phyloP scores from a whole-genome alignment of 1,140 invertebrate genomes.

The Zaprionus tsacasi region DNA sequence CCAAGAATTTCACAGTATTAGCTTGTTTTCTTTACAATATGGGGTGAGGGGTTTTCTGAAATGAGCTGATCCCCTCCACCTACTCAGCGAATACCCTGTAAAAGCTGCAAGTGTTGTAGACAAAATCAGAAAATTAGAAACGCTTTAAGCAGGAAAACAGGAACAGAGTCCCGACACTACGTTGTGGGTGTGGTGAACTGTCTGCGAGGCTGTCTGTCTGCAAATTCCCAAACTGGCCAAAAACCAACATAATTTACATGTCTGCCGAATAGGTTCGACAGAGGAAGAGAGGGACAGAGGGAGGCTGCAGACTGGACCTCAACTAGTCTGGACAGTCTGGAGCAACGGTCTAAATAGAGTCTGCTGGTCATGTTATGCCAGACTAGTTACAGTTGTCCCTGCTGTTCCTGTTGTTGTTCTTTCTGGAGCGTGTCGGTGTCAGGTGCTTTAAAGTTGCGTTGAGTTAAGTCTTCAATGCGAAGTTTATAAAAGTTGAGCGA shows the following conservation, averaged over 20 bases:
- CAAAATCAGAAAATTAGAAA: constrained; percentile 45
- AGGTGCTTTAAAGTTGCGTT: constrained; percentile 39
- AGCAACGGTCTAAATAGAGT: constrained; percentile 33
- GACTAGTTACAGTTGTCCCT: constrained; percentile 61
- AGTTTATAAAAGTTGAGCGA: constrained; percentile 41
- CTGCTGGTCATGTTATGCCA: constrained; percentile 68
- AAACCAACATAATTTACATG: constrained; percentile 78
- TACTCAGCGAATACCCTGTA: constrained; percentile 3
- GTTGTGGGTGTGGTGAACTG: neutral
- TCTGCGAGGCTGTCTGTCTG: constrained; percentile 25
- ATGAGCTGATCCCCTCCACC: too few species aligned
- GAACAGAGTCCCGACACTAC: constrained; percentile 5
- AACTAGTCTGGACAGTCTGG: constrained; percentile 31
- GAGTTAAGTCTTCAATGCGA: constrained; percentile 10
- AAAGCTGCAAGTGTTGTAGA: neutral
- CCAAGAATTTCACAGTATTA: too few species aligned
- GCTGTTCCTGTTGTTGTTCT: constrained; percentile 20
- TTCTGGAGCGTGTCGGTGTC: constrained; percentile 20
- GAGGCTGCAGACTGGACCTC: constrained; percentile 22
- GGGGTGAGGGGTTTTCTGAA: too few species aligned
- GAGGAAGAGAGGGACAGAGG: constrained; percentile 1
- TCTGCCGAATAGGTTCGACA: constrained; percentile 70
- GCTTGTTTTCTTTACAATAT: too few species aligned
- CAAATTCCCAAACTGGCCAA: constrained; percentile 67
- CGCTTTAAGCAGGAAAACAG: constrained; percentile 47